These are phyloP conservation scores for Nysson spinosus DNA, from an alignment of 2,888 invertebrate genomes.

Conservation along the genomic window DNA sequence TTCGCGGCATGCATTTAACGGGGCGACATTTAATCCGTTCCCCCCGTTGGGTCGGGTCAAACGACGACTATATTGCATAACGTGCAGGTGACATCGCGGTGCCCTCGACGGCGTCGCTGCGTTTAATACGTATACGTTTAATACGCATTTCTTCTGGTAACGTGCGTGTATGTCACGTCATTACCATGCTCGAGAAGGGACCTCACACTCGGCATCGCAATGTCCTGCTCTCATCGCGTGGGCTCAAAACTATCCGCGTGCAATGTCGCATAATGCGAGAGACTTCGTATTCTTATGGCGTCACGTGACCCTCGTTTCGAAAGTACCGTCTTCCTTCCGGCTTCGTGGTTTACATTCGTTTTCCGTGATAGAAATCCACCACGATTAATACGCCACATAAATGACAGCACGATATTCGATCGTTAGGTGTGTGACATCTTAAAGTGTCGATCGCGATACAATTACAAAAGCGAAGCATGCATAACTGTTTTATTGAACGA, in stretches of 20 bases:
- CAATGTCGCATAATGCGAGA: constrained; percentile 57
- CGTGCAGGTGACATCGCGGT: constrained; percentile 56
- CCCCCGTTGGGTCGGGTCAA: constrained; percentile 40
- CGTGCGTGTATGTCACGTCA: constrained; percentile 59
- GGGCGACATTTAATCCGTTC: constrained; percentile 55
- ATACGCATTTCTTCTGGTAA: constrained; percentile 30
- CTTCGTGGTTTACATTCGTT: background rate
- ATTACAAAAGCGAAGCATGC: too few relatives aligned
- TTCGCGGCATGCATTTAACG: constrained; percentile 43
- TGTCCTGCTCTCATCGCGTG: constrained; percentile 53
- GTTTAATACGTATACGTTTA: constrained; percentile 46
- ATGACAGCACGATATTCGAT: too few relatives aligned
- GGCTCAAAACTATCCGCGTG: constrained; percentile 59
- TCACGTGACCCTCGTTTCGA: constrained; percentile 43
- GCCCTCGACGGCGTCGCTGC: constrained; percentile 42
- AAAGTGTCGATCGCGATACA: too few relatives aligned
- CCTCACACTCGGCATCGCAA: constrained; percentile 45
- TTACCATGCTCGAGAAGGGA: constrained; percentile 52
- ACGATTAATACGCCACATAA: too few relatives aligned
- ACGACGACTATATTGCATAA: constrained; percentile 53
- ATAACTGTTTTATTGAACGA: too few relatives aligned
- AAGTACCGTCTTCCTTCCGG: constrained; percentile 47
- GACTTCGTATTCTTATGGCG: constrained; percentile 7
- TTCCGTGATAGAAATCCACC: background rate
- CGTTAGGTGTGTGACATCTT: too few relatives aligned